A percentile compares a stretch with the other conserved stretches of the same genome.
These are phyloP conservation scores for Myotis vivesi DNA, from an alignment of 2,797 vertebrate genomes.

Conservation along the genomic window DNA sequence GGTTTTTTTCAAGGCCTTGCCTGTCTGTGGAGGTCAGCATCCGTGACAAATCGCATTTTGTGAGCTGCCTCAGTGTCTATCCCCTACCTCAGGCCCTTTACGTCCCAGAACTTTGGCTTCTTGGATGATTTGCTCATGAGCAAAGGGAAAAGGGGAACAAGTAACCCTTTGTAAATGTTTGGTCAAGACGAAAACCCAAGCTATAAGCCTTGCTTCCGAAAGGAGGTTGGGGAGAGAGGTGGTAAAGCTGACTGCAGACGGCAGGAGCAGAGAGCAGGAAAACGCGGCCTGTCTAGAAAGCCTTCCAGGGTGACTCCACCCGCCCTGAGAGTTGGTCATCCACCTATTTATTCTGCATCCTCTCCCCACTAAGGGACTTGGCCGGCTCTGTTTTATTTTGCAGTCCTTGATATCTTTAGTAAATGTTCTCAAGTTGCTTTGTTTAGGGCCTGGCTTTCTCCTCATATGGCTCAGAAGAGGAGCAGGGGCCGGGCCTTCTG, in stretches of 20 bases:
- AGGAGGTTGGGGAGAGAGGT: conserved; percentile 17
- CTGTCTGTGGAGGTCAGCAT: conserved; percentile 44
- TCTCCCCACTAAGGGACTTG: conserved; percentile 2
- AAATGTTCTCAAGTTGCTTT: conserved; percentile 55
- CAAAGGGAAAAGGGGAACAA: conserved; percentile 59
- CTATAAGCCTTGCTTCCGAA: conserved; percentile 55
- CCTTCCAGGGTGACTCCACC: not conserved
- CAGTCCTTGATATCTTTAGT: conserved; percentile 59
- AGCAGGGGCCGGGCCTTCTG: not conserved
- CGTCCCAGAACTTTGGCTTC: conserved; percentile 60
- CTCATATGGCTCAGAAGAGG: conserved; percentile 49
- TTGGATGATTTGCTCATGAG: conserved; percentile 60
- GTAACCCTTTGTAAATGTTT: conserved; percentile 59
- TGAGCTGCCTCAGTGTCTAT: conserved; percentile 55
- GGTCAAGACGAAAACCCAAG: conserved; percentile 37
- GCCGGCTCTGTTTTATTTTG: conserved; percentile 23
- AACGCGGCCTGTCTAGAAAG: not conserved
- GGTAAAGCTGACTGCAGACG: not conserved
- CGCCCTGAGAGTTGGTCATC: not conserved
- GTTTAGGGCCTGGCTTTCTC: conserved; percentile 45
- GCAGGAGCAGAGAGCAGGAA: conserved; percentile 11
- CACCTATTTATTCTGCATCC: conserved; percentile 51
- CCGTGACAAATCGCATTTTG: conserved; percentile 30
- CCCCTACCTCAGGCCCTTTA: conserved; percentile 62
- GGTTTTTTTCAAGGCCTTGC: conserved; percentile 69